Base-by-base conservation (phyloP, 2,797 vertebrate species). In the Cephalopachus bancanus region DNA sequence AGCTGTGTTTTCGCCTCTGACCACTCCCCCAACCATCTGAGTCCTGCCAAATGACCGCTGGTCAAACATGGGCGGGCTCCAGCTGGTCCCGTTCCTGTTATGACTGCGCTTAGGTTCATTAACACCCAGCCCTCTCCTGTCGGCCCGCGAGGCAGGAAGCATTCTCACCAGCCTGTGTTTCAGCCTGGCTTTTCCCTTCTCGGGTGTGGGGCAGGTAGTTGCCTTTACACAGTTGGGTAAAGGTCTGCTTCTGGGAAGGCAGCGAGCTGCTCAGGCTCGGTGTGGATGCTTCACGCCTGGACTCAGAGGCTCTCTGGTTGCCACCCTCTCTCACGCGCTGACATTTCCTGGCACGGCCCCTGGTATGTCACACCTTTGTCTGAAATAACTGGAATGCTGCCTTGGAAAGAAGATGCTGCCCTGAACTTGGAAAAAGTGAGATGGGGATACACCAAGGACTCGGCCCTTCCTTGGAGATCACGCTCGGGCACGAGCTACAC, bases 1-100 rank as follows among this genome's bases (percentile, higher is more conserved):
- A 93, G 90, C 94, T 91, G 83, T 84, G 84, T 84, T 97, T 95
- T 91, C 4, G 0, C 94, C 94, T 97, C 83, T 55, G 80, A 83
- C 92, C 95, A 93, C 97, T 90, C 91, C 97, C 83, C 69, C 74
- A 37, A 88, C 65, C 83, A 78, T 75, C 83, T 64, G 84, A 60
- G 83, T 67, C 90, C 91, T 92, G 96, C 96, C 97, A 98, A 97
- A 30, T 49, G 96, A 95, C 95, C 7, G 0, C 10, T 53, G 97
- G 97, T 97, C 98, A 97, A 28, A 76, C 65, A 22, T 16, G 93
- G 94, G 94, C 4, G 3, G 93, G 85, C 91, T 96, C 92, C 95
- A 96, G 95, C 95, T 96, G 97, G 96, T 95, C 91, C 11, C 0
- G 8, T 81, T 94, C 97, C 97, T 94, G 85, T 89, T 92, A 91